Percentiles rank a stretch among this genome's conserved stretches.
Conservation (phyloP, 2,113 vertebrate species). For the Merops nubicus region DNA sequence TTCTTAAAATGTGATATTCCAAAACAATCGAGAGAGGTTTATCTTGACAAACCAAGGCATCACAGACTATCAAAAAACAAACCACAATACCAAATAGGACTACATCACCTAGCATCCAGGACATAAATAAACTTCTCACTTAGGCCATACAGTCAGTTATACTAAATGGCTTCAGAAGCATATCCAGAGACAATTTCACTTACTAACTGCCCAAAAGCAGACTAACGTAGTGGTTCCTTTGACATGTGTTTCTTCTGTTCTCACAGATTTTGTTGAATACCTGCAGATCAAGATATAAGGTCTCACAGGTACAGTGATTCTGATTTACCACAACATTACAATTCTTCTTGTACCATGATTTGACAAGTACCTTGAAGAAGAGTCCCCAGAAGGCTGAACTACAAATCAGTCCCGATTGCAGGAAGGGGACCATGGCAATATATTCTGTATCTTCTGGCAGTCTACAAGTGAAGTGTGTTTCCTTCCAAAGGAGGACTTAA, state of each 20-base stretch:
- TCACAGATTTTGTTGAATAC: background rate
- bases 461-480: background rate
- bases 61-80: background rate
- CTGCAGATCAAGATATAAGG: background rate
- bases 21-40: background rate
- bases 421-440: background rate
- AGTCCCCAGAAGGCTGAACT: background rate
- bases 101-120: background rate
- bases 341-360: background rate
- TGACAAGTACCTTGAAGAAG: background rate
- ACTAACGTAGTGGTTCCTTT: background rate
- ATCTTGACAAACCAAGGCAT: background rate
- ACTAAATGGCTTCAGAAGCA: background rate
- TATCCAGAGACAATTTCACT: background rate
- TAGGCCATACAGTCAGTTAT: background rate
- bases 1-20: background rate
- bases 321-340: background rate
- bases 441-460: background rate
- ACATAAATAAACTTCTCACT: background rate
- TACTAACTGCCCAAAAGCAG: background rate
- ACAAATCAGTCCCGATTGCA: background rate
- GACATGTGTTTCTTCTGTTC: background rate
- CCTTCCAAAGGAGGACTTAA: background rate
- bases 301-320: background rate
- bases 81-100: background rate